Conservation (phyloP, 2,888 invertebrate genomes). For the Drosophila longiperda region DNA sequence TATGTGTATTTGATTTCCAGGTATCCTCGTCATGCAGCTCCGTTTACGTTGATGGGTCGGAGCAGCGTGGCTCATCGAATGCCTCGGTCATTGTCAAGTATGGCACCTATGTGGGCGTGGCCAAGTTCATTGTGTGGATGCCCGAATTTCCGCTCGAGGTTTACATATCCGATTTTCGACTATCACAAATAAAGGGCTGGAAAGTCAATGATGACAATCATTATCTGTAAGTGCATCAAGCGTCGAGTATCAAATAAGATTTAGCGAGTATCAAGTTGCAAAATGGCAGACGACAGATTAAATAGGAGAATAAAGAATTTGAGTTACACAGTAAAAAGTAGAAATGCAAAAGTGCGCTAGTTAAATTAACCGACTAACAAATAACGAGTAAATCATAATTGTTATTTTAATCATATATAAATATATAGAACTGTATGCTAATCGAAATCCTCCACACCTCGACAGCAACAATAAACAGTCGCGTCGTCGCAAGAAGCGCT, state of each 20-base stretch:
- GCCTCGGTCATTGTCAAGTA: slow-evolving; percentile 97
- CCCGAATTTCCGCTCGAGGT: slow-evolving; percentile 97
- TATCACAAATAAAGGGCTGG: slow-evolving; percentile 98
- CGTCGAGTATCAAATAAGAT: neutral
- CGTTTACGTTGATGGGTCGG: slow-evolving; percentile 98
- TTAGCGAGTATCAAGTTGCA: neutral
- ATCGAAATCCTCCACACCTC: neutral
- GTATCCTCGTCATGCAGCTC: slow-evolving; percentile 98
- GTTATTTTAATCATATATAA: neutral
- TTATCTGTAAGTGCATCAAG: slow-evolving; percentile 77
- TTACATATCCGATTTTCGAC: slow-evolving; percentile 93
- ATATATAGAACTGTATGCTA: neutral
- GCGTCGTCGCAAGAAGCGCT: slow-evolving; percentile 87
- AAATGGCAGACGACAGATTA: neutral
- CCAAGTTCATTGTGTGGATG: slow-evolving; percentile 98
- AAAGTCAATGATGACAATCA: slow-evolving; percentile 93
- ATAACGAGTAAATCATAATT: neutral
- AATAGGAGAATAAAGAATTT: neutral
- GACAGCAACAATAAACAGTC: slow-evolving; percentile 86
- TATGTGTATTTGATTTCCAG: slow-evolving; percentile 85
- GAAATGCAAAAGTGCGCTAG: neutral
- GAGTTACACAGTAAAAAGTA: neutral
- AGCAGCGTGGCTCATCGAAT: slow-evolving; percentile 96
- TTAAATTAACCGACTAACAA: neutral
- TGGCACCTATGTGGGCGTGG: slow-evolving; percentile 94